Base-by-base conservation (phyloP, 2,888 invertebrate species). In the Patella pellucida region DNA sequence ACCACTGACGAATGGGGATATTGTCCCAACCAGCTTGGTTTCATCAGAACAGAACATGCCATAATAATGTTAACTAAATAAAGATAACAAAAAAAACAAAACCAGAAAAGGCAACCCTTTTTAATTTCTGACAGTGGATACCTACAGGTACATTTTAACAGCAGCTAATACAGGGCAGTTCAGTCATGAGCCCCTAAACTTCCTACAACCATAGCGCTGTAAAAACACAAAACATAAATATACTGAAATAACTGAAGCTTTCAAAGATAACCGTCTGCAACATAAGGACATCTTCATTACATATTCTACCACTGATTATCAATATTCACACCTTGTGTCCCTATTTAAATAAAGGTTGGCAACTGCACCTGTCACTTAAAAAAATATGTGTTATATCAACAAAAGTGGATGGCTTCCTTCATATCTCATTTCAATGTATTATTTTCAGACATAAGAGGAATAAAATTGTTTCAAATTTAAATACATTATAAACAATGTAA, bases 51-150 rank as follows among this genome's bases (percentile, higher is more conserved):
- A n/a, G 27, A 27, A 27, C 27, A 27, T 27, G 27, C 27, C 27
- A 27, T 27, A 27, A 27, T 27, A 2, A 27, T 27, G 27, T 27
- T 27, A 31, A 71, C 12, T 23, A 73, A n/a, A 74, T 16, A 74
- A 41, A 68, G 68, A 68, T 2, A 74, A 16, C 3, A 67, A 31
- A n/a, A 51, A 14, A 19, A 31, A 41, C 3, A 9, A 14, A 1
- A 15, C 14, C 19, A 31, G n/a, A n/a, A 15, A 31, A 16, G 52
- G 67, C 19, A 51, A 52, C 27, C 16, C 23, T 27, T 56, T n/a
- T 62, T 62, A 62, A 62, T 62, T n/a, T n/a, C n/a, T 62, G 62
- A 62, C 62, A 62, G 62, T 62, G 62, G 62, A 62, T 62, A 62
- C 62, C 62, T 62, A 62, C 27, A 62, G 62, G 23, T 62, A 62